A percentile compares a stretch with the other conserved stretches of the same genome.
phyloP scores from a whole-genome alignment of 2,113 vertebrate species.

The Cyprinodon tularosa region DNA sequence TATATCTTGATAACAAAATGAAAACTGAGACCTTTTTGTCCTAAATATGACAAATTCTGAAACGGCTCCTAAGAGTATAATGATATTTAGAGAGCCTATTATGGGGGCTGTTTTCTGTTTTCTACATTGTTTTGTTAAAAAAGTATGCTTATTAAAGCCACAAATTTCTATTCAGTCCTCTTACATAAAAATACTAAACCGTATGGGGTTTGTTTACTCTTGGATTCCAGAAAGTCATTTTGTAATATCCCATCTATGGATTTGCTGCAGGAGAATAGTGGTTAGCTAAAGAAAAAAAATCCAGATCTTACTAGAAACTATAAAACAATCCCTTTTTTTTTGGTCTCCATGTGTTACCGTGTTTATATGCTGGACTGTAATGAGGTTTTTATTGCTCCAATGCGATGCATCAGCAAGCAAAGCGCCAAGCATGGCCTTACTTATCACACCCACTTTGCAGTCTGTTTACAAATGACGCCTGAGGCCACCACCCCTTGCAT shows the following conservation, averaged over 20 bases:
- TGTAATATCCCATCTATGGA: background rate
- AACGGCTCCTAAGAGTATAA: background rate
- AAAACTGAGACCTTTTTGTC: background rate
- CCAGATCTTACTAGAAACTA: background rate
- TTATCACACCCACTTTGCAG: constrained; percentile 24
- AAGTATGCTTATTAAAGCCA: too few relatives aligned
- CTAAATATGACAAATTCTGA: background rate
- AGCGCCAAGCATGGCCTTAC: constrained; percentile 37
- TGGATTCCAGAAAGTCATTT: background rate
- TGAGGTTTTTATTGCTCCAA: constrained; percentile 58
- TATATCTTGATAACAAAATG: background rate
- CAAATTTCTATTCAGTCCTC: background rate
- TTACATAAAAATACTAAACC: background rate
- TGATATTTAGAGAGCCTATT: too few relatives aligned
- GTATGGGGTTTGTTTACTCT: background rate
- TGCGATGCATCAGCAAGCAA: constrained; percentile 47
- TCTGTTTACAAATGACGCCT: constrained; percentile 60
- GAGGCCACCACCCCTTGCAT: constrained; percentile 25
- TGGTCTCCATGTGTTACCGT: constrained; percentile 5
- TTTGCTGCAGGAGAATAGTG: background rate
- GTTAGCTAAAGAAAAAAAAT: background rate
- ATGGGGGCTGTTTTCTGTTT: too few relatives aligned
- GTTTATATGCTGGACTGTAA: constrained; percentile 25
- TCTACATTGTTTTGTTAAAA: too few relatives aligned
- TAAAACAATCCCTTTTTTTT: background rate